Evolutionary conservation across 2,797 vertebrate species (phyloP).

Genomic region (Yasuhikotakia modesta): DNA sequence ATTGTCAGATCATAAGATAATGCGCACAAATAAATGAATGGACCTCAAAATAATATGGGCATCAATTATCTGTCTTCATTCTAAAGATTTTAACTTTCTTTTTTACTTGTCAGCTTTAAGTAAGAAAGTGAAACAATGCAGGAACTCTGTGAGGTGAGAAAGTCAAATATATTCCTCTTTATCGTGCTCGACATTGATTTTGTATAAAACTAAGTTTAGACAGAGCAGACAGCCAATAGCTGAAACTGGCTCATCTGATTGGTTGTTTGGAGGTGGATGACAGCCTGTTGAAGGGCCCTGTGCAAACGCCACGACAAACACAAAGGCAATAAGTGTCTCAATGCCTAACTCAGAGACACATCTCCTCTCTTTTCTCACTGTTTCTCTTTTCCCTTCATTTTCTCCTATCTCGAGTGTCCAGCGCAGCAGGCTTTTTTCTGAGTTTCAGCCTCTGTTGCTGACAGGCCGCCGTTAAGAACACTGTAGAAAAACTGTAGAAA

Average conservation of each 20-base stretch:
- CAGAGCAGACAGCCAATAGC: conserved; percentile 36
- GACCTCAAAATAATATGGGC: not conserved
- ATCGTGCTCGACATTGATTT: not conserved
- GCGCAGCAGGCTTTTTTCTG: conserved; percentile 51
- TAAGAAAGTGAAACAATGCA: not conserved
- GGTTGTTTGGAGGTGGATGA: conserved; percentile 52
- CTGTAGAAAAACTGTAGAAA: conserved; percentile 93
- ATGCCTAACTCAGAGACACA: conserved; percentile 55
- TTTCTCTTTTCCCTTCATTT: conserved; percentile 42
- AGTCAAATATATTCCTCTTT: not conserved
- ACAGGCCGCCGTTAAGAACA: conserved; percentile 88
- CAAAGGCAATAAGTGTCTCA: conserved; percentile 60
- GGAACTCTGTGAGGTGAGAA: not conserved
- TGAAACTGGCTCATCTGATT: conserved; percentile 48
- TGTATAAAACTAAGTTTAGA: conserved; percentile 39
- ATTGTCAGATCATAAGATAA: conserved; percentile 42
- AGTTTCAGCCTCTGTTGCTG: conserved; percentile 79
- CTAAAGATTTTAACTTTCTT: not conserved
- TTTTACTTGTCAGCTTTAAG: not conserved
- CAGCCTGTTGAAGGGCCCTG: conserved; percentile 58
- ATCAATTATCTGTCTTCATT: not conserved
- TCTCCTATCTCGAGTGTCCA: conserved; percentile 55
- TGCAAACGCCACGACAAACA: conserved; percentile 56
- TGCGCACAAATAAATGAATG: conserved; percentile 31
- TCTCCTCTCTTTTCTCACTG: conserved; percentile 55